Conservation (phyloP, 2,797 vertebrate species). For the Muscicapa striata region DNA sequence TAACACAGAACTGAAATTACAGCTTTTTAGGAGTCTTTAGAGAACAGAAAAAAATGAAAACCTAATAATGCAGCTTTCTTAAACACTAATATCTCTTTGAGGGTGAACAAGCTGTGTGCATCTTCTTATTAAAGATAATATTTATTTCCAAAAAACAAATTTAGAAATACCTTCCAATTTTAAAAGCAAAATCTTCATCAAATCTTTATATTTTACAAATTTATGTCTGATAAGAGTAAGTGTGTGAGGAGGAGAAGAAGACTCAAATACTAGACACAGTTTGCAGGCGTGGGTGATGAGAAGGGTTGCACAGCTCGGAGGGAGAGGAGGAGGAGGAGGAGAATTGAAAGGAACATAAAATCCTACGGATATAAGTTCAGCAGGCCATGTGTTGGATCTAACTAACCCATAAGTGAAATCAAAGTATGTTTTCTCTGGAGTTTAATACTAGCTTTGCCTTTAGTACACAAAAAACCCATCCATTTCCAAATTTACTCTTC, state of each 20-base stretch:
- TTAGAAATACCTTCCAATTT: constrained; percentile 43
- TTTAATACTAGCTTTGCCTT: not conserved
- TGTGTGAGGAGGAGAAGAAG: constrained; percentile 25
- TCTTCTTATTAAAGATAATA: not conserved
- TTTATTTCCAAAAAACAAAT: not conserved
- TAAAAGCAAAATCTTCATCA: constrained; percentile 28
- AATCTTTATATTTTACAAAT: constrained; percentile 44
- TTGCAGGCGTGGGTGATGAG: constrained; percentile 53
- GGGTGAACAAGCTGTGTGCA: not conserved
- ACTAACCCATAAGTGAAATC: constrained; percentile 22
- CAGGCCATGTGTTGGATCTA: constrained; percentile 36
- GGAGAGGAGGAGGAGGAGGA: constrained; percentile 58
- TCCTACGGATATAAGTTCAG: constrained; percentile 36
- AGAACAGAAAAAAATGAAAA: not conserved
- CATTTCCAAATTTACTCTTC: not conserved
- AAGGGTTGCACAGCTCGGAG: constrained; percentile 20
- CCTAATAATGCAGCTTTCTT: not conserved
- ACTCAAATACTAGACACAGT: constrained; percentile 58
- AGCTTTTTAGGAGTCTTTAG: not conserved
- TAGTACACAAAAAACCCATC: not conserved
- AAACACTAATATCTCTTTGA: not conserved
- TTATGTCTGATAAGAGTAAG: constrained; percentile 35
- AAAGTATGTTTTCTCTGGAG: not conserved
- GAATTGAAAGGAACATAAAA: constrained; percentile 57
- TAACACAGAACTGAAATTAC: not conserved